A percentile compares a stretch with the other conserved stretches of the same genome.
Conservation (phyloP, 2,113 vertebrate genomes). For the Podarcis muralis region DNA sequence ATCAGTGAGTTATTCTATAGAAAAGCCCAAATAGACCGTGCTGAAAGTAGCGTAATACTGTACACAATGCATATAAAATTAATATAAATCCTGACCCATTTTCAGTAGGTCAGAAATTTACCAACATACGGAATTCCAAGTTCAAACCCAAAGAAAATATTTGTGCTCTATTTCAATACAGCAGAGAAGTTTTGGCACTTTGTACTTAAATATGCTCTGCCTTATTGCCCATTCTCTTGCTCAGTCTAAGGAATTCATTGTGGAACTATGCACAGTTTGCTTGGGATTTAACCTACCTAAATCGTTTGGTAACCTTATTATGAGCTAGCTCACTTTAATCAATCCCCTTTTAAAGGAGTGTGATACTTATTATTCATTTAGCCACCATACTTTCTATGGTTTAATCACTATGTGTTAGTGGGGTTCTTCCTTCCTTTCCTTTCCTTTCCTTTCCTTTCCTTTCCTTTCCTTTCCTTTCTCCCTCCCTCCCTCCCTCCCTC, state of each 20-base stretch:
- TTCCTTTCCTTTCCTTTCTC: no score
- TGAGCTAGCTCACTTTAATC: not conserved
- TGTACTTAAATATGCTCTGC: not conserved
- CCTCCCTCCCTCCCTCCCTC: no score
- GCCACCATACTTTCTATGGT: not conserved
- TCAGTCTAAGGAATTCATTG: not conserved
- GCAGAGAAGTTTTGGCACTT: not conserved
- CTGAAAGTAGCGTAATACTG: not conserved
- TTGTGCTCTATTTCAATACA: not conserved
- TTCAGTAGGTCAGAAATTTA: not conserved
- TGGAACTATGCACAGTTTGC: not conserved
- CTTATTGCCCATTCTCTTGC: not conserved
- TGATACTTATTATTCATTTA: not conserved
- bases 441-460: no score
- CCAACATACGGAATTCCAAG: not conserved
- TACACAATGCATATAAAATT: not conserved
- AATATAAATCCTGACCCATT: not conserved
- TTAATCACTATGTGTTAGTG: not conserved
- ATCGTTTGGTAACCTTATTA: not conserved
- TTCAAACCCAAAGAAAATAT: not conserved
- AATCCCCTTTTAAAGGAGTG: not conserved
- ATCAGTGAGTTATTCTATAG: not conserved
- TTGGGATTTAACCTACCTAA: not conserved
- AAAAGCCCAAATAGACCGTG: not conserved
- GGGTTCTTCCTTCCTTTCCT: no score